Percentiles rank a stretch among this genome's conserved stretches.
Conservation (phyloP, 2,888 invertebrate species). For the Strigamia maritima region DNA sequence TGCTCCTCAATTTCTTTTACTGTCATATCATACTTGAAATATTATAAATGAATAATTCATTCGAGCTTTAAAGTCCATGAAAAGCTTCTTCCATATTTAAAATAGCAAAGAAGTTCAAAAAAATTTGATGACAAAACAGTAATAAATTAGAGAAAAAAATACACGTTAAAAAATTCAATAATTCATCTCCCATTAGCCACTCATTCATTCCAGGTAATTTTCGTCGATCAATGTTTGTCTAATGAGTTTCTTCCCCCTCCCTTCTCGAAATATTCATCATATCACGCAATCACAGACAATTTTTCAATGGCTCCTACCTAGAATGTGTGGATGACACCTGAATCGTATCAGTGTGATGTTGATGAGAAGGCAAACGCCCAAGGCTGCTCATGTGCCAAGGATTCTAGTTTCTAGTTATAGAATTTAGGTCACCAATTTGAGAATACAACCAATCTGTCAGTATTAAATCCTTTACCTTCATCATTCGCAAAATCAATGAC, state of each 20-base stretch:
- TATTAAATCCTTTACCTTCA: not conserved
- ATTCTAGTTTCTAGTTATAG: constrained; percentile 29
- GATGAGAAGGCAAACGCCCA: constrained; percentile 11
- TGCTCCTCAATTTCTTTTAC: not conserved
- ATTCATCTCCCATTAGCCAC: not conserved
- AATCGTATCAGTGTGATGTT: constrained; percentile 2
- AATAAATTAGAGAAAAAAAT: not conserved
- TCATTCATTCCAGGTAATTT: not conserved
- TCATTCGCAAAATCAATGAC: not conserved
- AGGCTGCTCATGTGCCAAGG: constrained; percentile 26
- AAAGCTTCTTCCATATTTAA: not conserved
- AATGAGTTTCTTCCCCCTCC: not conserved
- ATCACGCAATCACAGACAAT: not conserved
- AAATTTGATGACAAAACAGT: no score
- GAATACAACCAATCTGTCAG: constrained; percentile 6
- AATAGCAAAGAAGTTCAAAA: no score
- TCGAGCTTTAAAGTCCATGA: not conserved
- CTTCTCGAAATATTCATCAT: not conserved
- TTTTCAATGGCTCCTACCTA: not conserved
- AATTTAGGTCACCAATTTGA: constrained; percentile 17
- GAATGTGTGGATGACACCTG: not conserved
- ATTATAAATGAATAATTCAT: not conserved
- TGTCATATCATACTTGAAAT: not conserved
- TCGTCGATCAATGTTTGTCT: not conserved
- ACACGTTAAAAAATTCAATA: not conserved